Percentiles rank a stretch among this genome's conserved stretches.
Conservation (phyloP, 2,113 vertebrate genomes). For the Salminus brasiliensis region DNA sequence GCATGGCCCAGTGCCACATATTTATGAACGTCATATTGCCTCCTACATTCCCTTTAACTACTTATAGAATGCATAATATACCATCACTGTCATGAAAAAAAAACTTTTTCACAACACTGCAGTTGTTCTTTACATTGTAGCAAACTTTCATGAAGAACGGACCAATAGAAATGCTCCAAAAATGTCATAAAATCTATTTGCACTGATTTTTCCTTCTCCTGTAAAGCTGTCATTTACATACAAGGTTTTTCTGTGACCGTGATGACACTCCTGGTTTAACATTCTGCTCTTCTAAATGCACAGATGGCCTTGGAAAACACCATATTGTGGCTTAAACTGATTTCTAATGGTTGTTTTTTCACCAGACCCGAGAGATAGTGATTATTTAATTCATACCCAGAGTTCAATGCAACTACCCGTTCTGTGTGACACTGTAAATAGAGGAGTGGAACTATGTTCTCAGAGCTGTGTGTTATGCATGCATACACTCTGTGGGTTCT, state of each 20-base stretch:
- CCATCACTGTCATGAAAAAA: too few species aligned
- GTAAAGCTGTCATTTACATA: too few species aligned
- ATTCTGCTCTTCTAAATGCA: conserved; percentile 5
- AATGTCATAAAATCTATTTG: too few species aligned
- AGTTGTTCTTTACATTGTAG: too few species aligned
- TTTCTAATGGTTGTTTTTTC: conserved; percentile 41
- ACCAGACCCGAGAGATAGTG: conserved; percentile 26
- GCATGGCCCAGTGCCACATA: neutral
- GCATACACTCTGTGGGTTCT: too few species aligned
- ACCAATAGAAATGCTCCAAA: too few species aligned
- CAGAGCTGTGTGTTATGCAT: neutral
- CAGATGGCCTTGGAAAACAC: neutral
- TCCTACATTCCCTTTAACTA: neutral
- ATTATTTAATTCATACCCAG: conserved; percentile 37
- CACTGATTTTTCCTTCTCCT: too few species aligned
- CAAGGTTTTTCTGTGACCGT: too few species aligned
- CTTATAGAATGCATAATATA: neutral
- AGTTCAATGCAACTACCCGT: conserved; percentile 28
- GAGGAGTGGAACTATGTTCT: neutral
- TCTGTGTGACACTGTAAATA: conserved; percentile 41
- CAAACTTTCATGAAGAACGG: too few species aligned
- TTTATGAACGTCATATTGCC: conserved; percentile 16
- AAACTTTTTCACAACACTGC: too few species aligned
- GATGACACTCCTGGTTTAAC: neutral
- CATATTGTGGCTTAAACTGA: conserved; percentile 1